These are phyloP conservation scores for Philaethria dido DNA, from an alignment of 2,888 invertebrate species.

Conservation along the genomic window DNA sequence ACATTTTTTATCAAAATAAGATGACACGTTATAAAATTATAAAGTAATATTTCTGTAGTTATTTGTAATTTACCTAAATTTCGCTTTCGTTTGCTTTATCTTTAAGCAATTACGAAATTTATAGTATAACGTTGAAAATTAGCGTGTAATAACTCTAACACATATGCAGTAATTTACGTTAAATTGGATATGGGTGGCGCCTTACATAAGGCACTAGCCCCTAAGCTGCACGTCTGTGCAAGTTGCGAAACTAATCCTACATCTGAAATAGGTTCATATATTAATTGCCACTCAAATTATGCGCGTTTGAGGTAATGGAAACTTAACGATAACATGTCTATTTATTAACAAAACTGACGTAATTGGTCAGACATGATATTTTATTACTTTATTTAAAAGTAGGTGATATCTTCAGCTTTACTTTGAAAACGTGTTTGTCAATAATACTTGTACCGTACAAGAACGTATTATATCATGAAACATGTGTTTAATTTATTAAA, in stretches of 20 bases:
- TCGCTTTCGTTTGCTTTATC: neutral
- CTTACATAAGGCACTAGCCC: constrained; percentile 72
- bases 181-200: constrained; percentile 51
- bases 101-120: neutral
- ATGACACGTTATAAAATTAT: no score
- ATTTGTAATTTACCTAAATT: neutral
- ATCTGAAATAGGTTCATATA: constrained; percentile 36
- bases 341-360: constrained; percentile 16
- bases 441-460: constrained; percentile 5
- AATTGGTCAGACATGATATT: constrained; percentile 7
- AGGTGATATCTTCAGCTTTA: constrained; percentile 14
- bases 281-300: constrained; percentile 49
- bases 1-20: no score
- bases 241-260: constrained; percentile 58
- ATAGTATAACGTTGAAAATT: neutral
- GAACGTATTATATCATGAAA: constrained; percentile 17
- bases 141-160: constrained; percentile 49
- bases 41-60: neutral
- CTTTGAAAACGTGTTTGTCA: constrained; percentile 11
- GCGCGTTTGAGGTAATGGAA: constrained; percentile 49
- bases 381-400: constrained; percentile 14
- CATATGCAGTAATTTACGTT: constrained; percentile 66
- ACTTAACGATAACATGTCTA: constrained; percentile 43
- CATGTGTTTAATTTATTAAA: constrained; percentile 12
- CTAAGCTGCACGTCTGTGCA: constrained; percentile 70